A percentile compares a stretch with the other conserved stretches of the same genome.
Evolutionary conservation across 2,113 vertebrate genomes (phyloP).

Genomic region (Chloropsis cyanopogon): DNA sequence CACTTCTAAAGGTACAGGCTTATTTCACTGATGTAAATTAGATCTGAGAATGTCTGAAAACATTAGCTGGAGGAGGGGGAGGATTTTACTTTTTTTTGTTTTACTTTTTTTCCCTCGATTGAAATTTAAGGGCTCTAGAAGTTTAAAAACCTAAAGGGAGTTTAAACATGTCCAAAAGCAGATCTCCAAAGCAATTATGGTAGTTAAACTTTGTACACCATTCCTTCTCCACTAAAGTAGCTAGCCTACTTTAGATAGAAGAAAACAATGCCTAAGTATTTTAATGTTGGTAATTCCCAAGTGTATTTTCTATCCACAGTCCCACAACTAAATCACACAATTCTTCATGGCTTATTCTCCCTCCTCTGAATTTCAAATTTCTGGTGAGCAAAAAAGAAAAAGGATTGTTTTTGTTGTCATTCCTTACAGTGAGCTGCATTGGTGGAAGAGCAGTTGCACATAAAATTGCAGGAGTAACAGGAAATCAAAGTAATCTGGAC

Average conservation of each 20-base stretch:
- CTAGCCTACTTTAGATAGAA: background rate
- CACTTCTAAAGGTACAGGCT: background rate
- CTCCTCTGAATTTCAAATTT: background rate
- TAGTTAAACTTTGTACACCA: background rate
- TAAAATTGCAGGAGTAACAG: background rate
- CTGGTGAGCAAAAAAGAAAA: background rate
- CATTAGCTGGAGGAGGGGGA: background rate
- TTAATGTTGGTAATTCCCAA: background rate
- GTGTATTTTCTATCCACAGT: background rate
- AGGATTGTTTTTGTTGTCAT: background rate
- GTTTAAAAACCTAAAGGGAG: background rate
- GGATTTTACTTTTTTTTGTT: background rate
- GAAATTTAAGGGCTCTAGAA: background rate
- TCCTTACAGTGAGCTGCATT: background rate
- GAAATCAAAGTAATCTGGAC: background rate
- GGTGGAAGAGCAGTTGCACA: background rate
- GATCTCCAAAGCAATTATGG: conserved; percentile 1
- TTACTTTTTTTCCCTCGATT: background rate
- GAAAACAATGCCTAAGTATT: background rate
- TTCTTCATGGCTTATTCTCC: background rate
- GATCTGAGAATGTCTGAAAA: background rate
- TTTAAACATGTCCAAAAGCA: background rate
- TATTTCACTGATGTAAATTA: conserved; percentile 9
- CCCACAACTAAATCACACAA: background rate
- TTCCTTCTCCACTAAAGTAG: background rate